Base-by-base conservation (phyloP, 1,140 invertebrate species). In the Littorina saxatilis region DNA sequence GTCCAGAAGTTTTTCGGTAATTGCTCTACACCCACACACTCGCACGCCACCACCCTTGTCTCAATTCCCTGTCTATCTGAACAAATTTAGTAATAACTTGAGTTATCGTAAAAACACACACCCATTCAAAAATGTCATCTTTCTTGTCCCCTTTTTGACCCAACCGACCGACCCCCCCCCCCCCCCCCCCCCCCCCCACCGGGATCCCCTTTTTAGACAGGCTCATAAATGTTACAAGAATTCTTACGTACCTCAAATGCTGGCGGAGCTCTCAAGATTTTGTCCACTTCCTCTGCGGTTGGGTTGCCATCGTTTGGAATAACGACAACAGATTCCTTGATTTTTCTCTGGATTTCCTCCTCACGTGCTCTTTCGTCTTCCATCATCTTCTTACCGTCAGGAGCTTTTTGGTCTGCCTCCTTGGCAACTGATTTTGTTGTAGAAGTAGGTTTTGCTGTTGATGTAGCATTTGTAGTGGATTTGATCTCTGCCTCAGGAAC, bases 341-440 rank as follows among this genome's bases (percentile, higher is more conserved):
- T 78, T 29, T 78, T 78, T 29, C 58, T 37, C 76, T 78, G 76
- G 39, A 78, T 78, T 39, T 78, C 76, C 27, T 78, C 35, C 27
- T 78, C 76, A 5, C 39, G 55, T 15, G 52, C 76, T 43, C 39
- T 61, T n/a, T 78, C 76, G 27, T 78, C 76, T 29, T 39, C 55
- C 4, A 58, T 78, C 76, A 78, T 63, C 55, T 78, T 39, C 39
- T 40, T 63, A 15, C 37, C 76, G 9, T 23, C 39, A 3, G 20
- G 55, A 2, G 23, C 39, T 27, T 40, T 40, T 13, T 23, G n/a
- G 23, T 15, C 35, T 17, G 50, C 7, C 74, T 76, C 17, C 70
- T 15, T 23, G 50, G 32, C 70, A 27, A 11, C 40, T 23, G 39
- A 0, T 20, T 20, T 9, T 2, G 68, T 40, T 40, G 68, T 9